Evolutionary conservation across 1,140 invertebrate genomes (phyloP), one percentile per base, ranked within the genome.

Genomic region (Telenomus remus): DNA sequence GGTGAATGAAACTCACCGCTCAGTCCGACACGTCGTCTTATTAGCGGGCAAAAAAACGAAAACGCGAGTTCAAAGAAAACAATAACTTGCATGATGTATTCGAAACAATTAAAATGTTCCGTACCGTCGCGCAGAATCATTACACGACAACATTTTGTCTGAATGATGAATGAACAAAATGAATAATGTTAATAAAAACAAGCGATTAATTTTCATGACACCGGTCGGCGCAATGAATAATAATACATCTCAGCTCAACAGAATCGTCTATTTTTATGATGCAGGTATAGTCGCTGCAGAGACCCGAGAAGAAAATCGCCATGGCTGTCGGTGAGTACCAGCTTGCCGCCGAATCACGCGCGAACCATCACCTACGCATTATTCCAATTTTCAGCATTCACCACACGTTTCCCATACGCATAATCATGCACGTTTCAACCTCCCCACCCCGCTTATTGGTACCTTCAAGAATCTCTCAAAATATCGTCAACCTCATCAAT

Each of bases 301-400:
- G 71, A 61, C 63, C 27, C 55, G 27, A 64, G 72, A 74, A 78
- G 71, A 72, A 79, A 77, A 78, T 79, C 72, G 75, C 50, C 74
- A 85, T 85, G 84, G 83, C 83, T 79, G 81, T 85, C 76, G 84
- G 84, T 86, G 78, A 86, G 84, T 81, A 61, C 75, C 78, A 71
- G 65, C 44, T 66, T 49, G 74, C 76, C 70, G 66, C 69, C 79
- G 70, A 72, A 76, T 75, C 65, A 82, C 71, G 68, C 68, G 59
- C 54, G 33, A 72, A 82, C 75, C 70, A 63, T 64, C 76, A 59
- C 56, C 76, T 79, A 83, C 79, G 79, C 78, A 79, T 79, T 77
- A 63, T 78, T 70, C 60, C 48, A 57, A 65, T 72, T 61, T 71
- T 79, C 48, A 33, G 50, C 50, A 85, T 68, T 71, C 82, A 50